Base-by-base conservation (phyloP, 2,113 vertebrate genomes). In the Ammospiza caudacuta region DNA sequence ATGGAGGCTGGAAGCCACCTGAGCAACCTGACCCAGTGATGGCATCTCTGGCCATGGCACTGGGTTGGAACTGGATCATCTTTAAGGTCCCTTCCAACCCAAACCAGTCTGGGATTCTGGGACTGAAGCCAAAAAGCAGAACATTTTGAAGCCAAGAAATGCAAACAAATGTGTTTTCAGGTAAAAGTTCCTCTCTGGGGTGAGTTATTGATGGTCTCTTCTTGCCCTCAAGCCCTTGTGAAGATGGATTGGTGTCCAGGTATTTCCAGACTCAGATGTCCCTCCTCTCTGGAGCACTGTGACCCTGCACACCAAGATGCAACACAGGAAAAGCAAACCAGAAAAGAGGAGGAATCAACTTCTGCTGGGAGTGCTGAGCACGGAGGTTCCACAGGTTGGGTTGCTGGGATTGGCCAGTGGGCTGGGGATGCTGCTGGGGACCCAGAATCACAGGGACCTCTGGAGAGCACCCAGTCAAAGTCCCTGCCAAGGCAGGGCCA, bases 331-430 rank as follows among this genome's bases (percentile, higher is more conserved):
- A 66, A 19, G 4, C 5, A 2, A 37, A 35, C 41, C 18, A n/a
- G 5, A 18, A 49, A 18, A 18, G 35, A 47, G 25, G 39, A 35
- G 31, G 21, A 15, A 57, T 57, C 25, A 46, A 8, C 31, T 27
- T 13, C 49, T 63, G 59, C 69, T 63, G 31, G 24, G 43, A 47
- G 33, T 5, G 21, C 46, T 72, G 52, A 54, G 16, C 4, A 21
- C 1, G 16, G 62, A 47, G 72, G 24, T 23, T 3, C 19, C 44
- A 24, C 19, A 33, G 63, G n/a, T 4, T 0, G 0, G 43, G 41
- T 11, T n/a, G 23, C 13, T 1, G n/a, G 37, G 57, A 44, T 18
- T 59, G 9, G 2, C 49, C 4, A 1, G 24, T 8, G 41, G 41
- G 35, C 52, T 23, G 11, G 2, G 23, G 64, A 59, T 11, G 37